Base-by-base conservation (phyloP, 1,140 invertebrate genomes). In the Magallana gigas region DNA sequence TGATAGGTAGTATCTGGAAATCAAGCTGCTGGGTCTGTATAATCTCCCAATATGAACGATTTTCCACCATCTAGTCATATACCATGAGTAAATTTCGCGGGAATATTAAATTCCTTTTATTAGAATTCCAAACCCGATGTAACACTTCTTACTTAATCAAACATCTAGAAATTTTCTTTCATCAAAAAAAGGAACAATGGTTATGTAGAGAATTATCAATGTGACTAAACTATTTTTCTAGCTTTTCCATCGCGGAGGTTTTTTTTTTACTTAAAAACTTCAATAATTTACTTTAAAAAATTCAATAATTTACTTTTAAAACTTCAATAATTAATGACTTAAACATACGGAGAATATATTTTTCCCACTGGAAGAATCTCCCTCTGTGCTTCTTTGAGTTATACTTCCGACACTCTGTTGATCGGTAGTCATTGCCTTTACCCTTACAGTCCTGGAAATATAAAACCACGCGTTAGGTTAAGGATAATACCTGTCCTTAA, bases 321-420 rank as follows among this genome's bases (percentile, higher is more conserved):
- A 11, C n/a, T 16, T n/a, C 9, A 62, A n/a, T 12, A 12, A 62
- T n/a, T 62, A 23, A 23, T 23, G 23, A 12, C n/a, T 16, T 9
- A 76, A 8, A 83, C 81, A 57, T 83, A 83, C 81, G 81, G 36
- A n/a, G 12, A 9, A 83, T 58, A 57, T 57, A 56, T 23, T 83
- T 83, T 83, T 83, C 81, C 81, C 81, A 83, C 9, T 83, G 81
- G 18, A 57, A 83, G 14, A 57, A 8, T 83, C 81, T 83, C 12
- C 81, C 81, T n/a, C 81, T 57, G 81, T 57, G 57, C 57, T 83
- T 83, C 36, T 12, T 57, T n/a, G 81, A 83, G 81, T 83, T 58
- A 8, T 83, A 16, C n/a, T 83, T 83, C n/a, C 81, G 14, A 16
- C 81, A 83, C 36, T 83, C 81, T 6, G 56, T 58, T 57, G 36